Conservation (phyloP, 1,140 invertebrate species). For the Pogonomyrmex barbatus region DNA sequence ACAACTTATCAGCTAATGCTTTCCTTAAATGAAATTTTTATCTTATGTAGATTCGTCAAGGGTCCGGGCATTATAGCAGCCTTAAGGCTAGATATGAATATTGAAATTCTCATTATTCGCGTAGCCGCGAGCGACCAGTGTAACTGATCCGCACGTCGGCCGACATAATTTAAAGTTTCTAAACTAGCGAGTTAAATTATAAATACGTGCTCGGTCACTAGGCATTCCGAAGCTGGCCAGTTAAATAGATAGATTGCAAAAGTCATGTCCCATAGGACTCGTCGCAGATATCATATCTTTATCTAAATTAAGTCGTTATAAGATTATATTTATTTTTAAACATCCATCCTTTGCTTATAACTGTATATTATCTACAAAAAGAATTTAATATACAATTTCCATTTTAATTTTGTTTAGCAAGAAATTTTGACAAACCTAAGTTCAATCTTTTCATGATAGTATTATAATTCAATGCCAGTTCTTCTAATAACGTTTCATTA, state of each 20-base stretch:
- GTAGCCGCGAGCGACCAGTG: constrained; percentile 68
- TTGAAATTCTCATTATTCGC: constrained; percentile 84
- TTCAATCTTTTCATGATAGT: neutral
- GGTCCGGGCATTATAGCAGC: neutral
- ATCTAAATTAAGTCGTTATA: constrained; percentile 14
- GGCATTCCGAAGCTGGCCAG: constrained; percentile 64
- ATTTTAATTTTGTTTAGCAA: neutral
- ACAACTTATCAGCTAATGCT: neutral
- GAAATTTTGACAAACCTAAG: neutral
- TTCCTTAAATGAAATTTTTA: neutral
- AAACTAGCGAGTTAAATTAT: constrained; percentile 82
- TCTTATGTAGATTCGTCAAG: neutral
- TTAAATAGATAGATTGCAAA: constrained; percentile 57
- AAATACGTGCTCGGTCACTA: constrained; percentile 79
- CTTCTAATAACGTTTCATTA: neutral
- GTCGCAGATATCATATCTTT: constrained; percentile 7
- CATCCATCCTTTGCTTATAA: neutral
- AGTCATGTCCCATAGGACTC: constrained; percentile 25
- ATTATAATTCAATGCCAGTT: neutral
- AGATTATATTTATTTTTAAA: constrained; percentile 16
- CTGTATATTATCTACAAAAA: neutral
- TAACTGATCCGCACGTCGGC: constrained; percentile 65
- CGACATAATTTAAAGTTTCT: constrained; percentile 84
- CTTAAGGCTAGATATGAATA: constrained; percentile 80
- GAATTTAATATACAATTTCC: neutral